Percentiles rank a stretch among this genome's conserved stretches.
Conservation (phyloP, 1,140 invertebrate species). For the Drosophila albomicans region DNA sequence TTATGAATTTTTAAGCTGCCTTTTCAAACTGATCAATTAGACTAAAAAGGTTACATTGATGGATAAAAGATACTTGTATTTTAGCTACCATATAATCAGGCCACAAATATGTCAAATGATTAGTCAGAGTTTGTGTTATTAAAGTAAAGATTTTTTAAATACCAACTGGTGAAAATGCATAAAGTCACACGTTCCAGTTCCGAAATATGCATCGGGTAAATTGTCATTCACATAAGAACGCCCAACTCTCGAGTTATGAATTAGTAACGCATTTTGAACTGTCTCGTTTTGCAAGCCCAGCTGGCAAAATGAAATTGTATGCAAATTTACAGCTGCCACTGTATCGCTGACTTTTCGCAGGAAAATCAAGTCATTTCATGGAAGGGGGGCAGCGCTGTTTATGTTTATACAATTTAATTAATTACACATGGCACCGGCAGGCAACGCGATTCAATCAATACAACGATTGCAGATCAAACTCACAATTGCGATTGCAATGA, state of each 20-base stretch:
- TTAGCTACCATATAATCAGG: too few species aligned
- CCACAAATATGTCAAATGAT: too few species aligned
- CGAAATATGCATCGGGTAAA: background rate
- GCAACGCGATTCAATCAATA: constrained; percentile 40
- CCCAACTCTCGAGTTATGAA: constrained; percentile 1
- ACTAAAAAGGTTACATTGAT: too few species aligned
- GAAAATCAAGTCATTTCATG: constrained; percentile 35
- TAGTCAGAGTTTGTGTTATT: too few species aligned
- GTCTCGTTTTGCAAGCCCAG: constrained; percentile 2
- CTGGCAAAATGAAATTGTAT: constrained; percentile 10
- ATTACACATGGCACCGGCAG: constrained; percentile 34
- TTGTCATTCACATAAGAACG: background rate
- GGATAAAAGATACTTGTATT: too few species aligned
- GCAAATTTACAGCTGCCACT: constrained; percentile 13
- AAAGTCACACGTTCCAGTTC: constrained; percentile 6
- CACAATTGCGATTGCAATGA: constrained; percentile 35
- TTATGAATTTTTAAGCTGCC: too few species aligned
- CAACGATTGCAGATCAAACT: constrained; percentile 2
- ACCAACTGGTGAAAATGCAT: too few species aligned
- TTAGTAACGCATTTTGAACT: constrained; percentile 9
- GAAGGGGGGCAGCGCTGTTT: background rate
- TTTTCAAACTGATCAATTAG: too few species aligned
- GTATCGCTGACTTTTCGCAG: constrained; percentile 17
- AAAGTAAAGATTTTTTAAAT: too few species aligned
- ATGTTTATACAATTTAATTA: constrained; percentile 56